Evolutionary conservation across 2,888 invertebrate genomes (phyloP).

Genomic region (Anthophora plumipes): DNA sequence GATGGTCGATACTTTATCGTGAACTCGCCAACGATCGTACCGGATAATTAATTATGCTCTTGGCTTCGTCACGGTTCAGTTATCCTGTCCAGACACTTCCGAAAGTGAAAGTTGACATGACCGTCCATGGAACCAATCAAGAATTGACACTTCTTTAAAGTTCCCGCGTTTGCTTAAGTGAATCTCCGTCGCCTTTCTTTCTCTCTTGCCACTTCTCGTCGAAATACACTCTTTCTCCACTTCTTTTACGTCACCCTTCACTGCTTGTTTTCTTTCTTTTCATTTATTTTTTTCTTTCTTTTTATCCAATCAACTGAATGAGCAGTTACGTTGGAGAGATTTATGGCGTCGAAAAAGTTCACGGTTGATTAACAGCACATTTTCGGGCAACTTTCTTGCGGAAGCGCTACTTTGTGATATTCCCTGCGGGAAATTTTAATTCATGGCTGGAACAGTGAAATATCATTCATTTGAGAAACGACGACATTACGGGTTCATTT

Average conservation of each 20-base stretch:
- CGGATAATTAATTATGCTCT: constrained; percentile 51
- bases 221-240: not conserved
- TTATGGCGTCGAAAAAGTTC: not conserved
- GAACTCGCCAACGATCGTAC: constrained; percentile 25
- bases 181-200: not conserved
- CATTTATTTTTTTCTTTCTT: too few relatives aligned
- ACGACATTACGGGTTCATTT: too few relatives aligned
- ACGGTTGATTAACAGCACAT: not conserved
- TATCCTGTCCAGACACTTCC: constrained; percentile 25
- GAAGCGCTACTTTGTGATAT: too few relatives aligned
- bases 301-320: too few relatives aligned
- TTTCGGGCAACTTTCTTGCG: too few relatives aligned
- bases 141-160: constrained; percentile 12
- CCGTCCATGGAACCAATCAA: constrained; percentile 12
- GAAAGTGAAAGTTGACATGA: constrained; percentile 34
- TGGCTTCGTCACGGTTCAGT: constrained; percentile 42
- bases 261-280: too few relatives aligned
- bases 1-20: constrained; percentile 15
- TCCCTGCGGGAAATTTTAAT: too few relatives aligned
- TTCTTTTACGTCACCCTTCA: too few relatives aligned
- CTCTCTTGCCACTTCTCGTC: not conserved
- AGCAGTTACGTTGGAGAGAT: not conserved
- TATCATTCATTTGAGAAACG: too few relatives aligned
- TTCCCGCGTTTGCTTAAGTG: not conserved
- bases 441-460: too few relatives aligned